These are phyloP conservation scores for Lasioglossum oenotherae DNA, from an alignment of 2,888 invertebrate species.

Conservation along the genomic window DNA sequence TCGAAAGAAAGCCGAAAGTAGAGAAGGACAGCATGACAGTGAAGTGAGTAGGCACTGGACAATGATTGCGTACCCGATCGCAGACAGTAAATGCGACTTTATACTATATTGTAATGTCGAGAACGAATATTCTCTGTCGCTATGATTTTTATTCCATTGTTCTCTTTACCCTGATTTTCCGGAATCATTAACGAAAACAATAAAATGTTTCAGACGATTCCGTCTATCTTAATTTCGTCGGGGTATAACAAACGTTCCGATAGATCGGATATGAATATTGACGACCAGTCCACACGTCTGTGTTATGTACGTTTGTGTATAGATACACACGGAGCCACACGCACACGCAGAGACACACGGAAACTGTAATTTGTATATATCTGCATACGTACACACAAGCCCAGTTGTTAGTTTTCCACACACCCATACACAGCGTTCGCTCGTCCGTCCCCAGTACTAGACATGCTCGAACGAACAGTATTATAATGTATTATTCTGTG, in stretches of 20 bases:
- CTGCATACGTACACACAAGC: conserved; percentile 18
- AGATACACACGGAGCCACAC: conserved; percentile 8
- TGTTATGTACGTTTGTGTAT: conserved; percentile 43
- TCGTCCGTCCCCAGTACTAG: conserved; percentile 35
- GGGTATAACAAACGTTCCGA: conserved; percentile 39
- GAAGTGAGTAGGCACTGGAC: too few relatives aligned
- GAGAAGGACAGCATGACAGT: too few relatives aligned
- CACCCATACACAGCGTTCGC: conserved; percentile 14
- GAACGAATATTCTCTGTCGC: too few relatives aligned
- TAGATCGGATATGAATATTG: conserved; percentile 47
- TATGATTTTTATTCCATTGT: too few relatives aligned
- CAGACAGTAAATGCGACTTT: too few relatives aligned
- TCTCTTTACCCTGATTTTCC: too few relatives aligned
- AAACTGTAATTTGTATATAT: neutral
- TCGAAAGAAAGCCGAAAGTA: too few relatives aligned
- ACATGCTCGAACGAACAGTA: conserved; percentile 55
- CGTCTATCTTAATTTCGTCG: neutral
- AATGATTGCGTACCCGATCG: too few relatives aligned
- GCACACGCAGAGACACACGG: conserved; percentile 1
- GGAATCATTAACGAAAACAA: too few relatives aligned
- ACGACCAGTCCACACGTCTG: conserved; percentile 37
- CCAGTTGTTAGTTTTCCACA: conserved; percentile 33
- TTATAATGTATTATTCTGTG: conserved; percentile 26
- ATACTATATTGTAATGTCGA: too few relatives aligned
- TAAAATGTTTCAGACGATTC: too few relatives aligned